Evolutionary conservation across 2,113 vertebrate species (phyloP).

Genomic region (Proteles cristata): DNA sequence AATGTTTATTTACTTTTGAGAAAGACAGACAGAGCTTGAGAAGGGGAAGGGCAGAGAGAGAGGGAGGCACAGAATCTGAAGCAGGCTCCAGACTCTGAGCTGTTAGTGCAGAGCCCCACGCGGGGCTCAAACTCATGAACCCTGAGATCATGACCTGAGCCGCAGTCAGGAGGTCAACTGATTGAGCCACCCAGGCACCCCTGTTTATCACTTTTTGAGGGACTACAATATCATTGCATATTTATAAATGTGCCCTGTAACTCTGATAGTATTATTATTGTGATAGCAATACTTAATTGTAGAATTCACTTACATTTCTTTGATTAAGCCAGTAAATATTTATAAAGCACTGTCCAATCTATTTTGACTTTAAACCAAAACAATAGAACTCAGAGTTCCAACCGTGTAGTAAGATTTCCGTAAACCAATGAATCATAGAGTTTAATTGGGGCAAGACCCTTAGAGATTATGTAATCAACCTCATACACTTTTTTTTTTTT

Average conservation of each 20-base stretch:
- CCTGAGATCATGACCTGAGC: too few species aligned
- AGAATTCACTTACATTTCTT: neutral
- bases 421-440: neutral
- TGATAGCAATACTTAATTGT: neutral
- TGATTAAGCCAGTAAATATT: neutral
- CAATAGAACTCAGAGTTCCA: neutral
- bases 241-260: neutral
- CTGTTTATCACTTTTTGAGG: too few species aligned
- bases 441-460: neutral
- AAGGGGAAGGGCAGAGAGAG: too few species aligned
- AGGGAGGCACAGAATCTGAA: too few species aligned
- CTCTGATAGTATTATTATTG: neutral
- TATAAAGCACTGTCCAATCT: neutral
- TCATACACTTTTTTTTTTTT: neutral
- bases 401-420: neutral
- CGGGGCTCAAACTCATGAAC: too few species aligned
- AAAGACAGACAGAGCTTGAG: too few species aligned
- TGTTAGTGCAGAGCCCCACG: too few species aligned
- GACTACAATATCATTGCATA: neutral
- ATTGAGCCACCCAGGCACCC: too few species aligned
- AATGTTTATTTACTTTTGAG: too few species aligned
- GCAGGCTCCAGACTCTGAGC: too few species aligned
- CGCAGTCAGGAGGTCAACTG: too few species aligned
- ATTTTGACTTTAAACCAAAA: neutral
- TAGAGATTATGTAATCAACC: too few species aligned